phyloP scores from a whole-genome alignment of 2,797 vertebrate genomes.

The Poeciliopsis paucimaculata region DNA sequence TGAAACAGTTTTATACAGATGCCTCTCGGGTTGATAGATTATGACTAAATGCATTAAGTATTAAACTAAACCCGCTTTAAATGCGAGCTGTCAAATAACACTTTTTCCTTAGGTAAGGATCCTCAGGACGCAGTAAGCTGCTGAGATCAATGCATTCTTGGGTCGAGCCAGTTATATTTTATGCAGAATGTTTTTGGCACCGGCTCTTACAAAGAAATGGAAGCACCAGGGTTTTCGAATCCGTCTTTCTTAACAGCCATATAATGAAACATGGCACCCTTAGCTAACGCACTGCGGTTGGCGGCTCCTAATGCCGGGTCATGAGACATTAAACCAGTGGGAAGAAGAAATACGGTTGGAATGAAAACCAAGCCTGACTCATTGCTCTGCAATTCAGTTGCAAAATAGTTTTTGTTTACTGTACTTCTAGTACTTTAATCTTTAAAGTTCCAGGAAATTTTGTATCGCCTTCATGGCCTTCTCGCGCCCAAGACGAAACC shows the following conservation, averaged over 20 bases:
- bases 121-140: not conserved
- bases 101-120: not conserved
- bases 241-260: not conserved
- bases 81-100: not conserved
- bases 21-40: not conserved
- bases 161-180: not conserved
- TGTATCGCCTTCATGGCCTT: not conserved
- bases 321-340: not conserved
- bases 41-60: not conserved
- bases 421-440: not conserved
- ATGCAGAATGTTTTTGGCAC: not conserved
- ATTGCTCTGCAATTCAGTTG: not conserved
- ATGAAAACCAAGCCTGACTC: not conserved
- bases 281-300: not conserved
- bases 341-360: not conserved
- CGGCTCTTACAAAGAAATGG: not conserved
- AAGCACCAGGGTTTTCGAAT: not conserved
- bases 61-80: not conserved
- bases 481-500: not conserved
- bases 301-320: not conserved
- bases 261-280: not conserved
- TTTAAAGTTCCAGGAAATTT: not conserved
- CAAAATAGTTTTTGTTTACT: not conserved
- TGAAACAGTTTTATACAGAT: not conserved
- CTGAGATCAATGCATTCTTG: not conserved